Evolutionary conservation across 2,888 invertebrate genomes (phyloP).

Genomic region (Dynastes hyllus): DNA sequence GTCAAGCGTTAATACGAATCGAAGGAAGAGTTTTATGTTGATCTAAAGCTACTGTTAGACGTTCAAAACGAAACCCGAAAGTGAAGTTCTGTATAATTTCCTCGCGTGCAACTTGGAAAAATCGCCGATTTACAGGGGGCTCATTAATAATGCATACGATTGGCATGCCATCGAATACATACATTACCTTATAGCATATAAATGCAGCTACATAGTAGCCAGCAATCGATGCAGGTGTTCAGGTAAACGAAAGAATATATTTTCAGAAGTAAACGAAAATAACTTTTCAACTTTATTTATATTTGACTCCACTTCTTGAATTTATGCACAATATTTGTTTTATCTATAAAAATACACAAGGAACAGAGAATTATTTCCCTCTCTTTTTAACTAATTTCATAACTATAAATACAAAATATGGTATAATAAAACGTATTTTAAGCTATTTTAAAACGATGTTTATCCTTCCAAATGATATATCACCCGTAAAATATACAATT

Average conservation of each 20-base stretch:
- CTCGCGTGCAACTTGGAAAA: conserved; percentile 8
- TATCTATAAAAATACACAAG: conserved; percentile 13
- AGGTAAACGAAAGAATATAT: not conserved
- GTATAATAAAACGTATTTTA: not conserved
- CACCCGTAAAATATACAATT: not conserved
- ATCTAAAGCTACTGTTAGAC: not conserved
- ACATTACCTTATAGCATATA: not conserved
- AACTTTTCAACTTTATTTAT: not conserved
- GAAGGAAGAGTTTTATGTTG: not conserved
- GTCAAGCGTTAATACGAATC: not conserved
- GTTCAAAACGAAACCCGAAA: not conserved
- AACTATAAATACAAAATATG: not conserved
- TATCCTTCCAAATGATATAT: not conserved
- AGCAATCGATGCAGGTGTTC: not conserved
- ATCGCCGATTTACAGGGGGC: not conserved
- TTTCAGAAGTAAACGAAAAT: not conserved
- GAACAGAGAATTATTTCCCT: not conserved
- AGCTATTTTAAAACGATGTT: too few species aligned
- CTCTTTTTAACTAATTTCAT: not conserved
- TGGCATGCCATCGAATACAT: not conserved
- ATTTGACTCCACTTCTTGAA: not conserved
- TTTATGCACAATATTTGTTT: not conserved
- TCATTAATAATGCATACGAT: conserved; percentile 28
- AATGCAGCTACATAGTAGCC: not conserved
- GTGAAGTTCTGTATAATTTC: not conserved